phyloP scores from a whole-genome alignment of 2,888 invertebrate genomes.

The Zonitis immaculata region DNA sequence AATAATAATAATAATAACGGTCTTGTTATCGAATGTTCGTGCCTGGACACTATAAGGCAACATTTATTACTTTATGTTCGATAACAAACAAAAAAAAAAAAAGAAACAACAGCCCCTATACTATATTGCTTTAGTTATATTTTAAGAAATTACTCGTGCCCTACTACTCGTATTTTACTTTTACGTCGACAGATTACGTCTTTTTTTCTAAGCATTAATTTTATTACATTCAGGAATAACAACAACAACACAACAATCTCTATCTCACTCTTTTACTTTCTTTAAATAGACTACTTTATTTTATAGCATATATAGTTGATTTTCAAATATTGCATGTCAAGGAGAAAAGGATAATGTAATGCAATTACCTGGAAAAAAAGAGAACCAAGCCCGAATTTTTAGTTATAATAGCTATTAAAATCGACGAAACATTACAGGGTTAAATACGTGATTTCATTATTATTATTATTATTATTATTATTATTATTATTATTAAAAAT shows the following conservation, averaged over 20 bases:
- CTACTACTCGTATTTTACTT: conserved; percentile 25
- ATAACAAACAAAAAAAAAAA: too few relatives aligned
- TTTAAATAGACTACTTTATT: conserved; percentile 10
- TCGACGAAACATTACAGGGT: neutral
- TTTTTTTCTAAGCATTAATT: conserved; percentile 32
- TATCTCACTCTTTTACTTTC: neutral
- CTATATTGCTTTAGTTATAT: conserved; percentile 41
- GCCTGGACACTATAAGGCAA: conserved; percentile 45
- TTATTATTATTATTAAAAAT: neutral
- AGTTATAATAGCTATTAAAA: conserved; percentile 5
- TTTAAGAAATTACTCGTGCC: conserved; percentile 44
- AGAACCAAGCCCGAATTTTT: conserved; percentile 20
- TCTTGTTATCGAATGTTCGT: conserved; percentile 44
- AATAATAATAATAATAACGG: too few relatives aligned
- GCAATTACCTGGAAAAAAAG: conserved; percentile 17
- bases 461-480: conserved; percentile 12
- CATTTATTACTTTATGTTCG: conserved; percentile 45
- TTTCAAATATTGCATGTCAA: conserved; percentile 26
- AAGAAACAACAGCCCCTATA: too few relatives aligned
- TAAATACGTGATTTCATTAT: neutral
- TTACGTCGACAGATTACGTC: conserved; percentile 32
- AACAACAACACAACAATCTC: conserved; percentile 17
- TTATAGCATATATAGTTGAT: conserved; percentile 11
- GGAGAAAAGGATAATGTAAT: conserved; percentile 26
- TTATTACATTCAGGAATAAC: conserved; percentile 28